Evolutionary conservation across 2,113 vertebrate species (phyloP).

Genomic region (Xiphophorus maculatus): DNA sequence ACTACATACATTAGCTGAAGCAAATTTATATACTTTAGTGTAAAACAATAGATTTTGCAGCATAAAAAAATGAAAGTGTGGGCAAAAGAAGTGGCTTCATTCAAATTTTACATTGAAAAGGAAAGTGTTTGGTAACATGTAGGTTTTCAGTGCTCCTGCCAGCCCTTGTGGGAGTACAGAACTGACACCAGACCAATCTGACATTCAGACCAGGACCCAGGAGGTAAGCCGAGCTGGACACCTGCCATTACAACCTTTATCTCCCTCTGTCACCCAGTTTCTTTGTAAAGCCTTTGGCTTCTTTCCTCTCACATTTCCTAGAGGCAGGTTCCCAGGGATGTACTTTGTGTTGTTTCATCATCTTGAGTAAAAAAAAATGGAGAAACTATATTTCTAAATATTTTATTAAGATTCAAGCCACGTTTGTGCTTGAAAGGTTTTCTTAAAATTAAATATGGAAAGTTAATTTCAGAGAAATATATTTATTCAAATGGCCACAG

Average conservation of each 20-base stretch:
- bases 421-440: neutral
- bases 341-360: neutral
- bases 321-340: neutral
- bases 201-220: conserved; percentile 20
- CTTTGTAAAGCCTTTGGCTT: neutral
- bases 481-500: too few relatives aligned
- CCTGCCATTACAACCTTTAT: conserved; percentile 20
- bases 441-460: neutral
- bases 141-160: neutral
- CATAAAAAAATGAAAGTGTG: neutral
- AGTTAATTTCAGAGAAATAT: too few relatives aligned
- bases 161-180: neutral
- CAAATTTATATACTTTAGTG: too few relatives aligned
- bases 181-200: conserved; percentile 8
- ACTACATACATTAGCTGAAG: too few relatives aligned
- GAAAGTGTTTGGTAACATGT: neutral
- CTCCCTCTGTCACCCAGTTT: conserved; percentile 6
- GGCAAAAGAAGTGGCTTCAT: neutral
- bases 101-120: neutral
- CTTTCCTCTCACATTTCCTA: neutral
- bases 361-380: neutral
- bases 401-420: neutral
- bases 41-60: too few relatives aligned
- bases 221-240: conserved; percentile 5
- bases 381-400: neutral